These are phyloP conservation scores for Proctacanthus coquilletti DNA, from an alignment of 1,140 invertebrate species.

Conservation along the genomic window DNA sequence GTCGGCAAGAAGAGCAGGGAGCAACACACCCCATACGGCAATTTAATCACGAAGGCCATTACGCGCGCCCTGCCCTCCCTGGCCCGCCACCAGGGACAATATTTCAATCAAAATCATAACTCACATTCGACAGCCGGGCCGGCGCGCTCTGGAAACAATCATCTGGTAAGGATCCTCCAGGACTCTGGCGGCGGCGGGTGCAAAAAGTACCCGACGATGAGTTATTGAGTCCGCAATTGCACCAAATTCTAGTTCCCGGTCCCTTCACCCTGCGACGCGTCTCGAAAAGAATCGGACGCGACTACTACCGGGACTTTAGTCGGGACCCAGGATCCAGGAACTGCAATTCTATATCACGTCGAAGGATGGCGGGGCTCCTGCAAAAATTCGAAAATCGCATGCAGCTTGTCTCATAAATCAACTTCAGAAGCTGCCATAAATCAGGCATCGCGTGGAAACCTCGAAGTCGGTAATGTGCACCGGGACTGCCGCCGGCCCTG, in stretches of 20 bases:
- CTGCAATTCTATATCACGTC: not conserved
- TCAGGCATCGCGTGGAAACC: not conserved
- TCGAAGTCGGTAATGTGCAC: too few relatives aligned
- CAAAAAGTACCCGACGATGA: not conserved
- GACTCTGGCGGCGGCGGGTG: not conserved
- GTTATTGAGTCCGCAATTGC: not conserved
- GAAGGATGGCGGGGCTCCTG: not conserved
- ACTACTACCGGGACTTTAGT: not conserved
- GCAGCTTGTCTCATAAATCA: not conserved
- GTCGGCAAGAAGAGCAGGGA: too few relatives aligned
- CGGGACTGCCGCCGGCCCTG: too few relatives aligned
- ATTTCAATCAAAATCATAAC: slow-evolving; percentile 1
- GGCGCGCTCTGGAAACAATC: not conserved
- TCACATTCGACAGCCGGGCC: not conserved
- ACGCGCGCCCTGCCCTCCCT: too few relatives aligned
- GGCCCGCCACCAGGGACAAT: too few relatives aligned
- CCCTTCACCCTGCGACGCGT: not conserved
- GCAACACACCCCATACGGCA: too few relatives aligned
- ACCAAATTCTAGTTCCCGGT: not conserved
- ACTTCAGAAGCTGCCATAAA: not conserved
- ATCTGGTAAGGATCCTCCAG: not conserved
- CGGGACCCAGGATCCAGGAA: not conserved
- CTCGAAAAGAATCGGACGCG: not conserved
- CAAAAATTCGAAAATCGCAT: not conserved
- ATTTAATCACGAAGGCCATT: too few relatives aligned